Base-by-base conservation (phyloP, 2,888 invertebrate species). In the Bombylius major region DNA sequence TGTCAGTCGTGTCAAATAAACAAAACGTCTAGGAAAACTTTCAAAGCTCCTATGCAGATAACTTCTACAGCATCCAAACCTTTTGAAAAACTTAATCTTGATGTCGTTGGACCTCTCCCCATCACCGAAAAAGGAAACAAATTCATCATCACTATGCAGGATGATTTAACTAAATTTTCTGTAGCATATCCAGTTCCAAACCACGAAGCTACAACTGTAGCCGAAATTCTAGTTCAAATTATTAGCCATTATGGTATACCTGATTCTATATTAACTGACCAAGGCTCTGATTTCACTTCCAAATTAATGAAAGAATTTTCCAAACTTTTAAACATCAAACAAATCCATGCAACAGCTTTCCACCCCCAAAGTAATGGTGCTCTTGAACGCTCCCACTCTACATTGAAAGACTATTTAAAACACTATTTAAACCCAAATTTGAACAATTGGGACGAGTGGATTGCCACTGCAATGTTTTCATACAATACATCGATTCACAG, bases 241-340 rank as follows among this genome's bases (percentile, higher is more conserved):
- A 65, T 4, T 69, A 70, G 56, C 70, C 70, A 12, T 67, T 70
- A 11, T 70, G 72, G 2, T 65, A 67, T 59, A 54, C 54, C 6
- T 63, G 42, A 31, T 7, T 31, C 49, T 3, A 50, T 71, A 39
- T 54, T 74, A 1, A 65, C 71, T 0, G 73, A 75, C 58, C 67
- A 69, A 64, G 73, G 70, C 4, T 62, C 65, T 11, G 65, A 71
- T 53, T 71, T 72, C 57, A 67, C 60, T 7, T 67, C 68, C 4
- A 59, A 67, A 9, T 36, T 70, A 50, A 59, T 71, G 5, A 65
- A 66, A 63, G 61, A 69, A 61, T 32, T 67, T 39, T 59, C 59
- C n/a, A 66, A 65, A 59, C 49, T 68, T 33, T 64, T 70, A 46
- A 62, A 67, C 62, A 65, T 66, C 5, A 67, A 65, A 60, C 63